phyloP scores from a whole-genome alignment of 2,888 invertebrate genomes.

The Drosophila imparisetae region DNA sequence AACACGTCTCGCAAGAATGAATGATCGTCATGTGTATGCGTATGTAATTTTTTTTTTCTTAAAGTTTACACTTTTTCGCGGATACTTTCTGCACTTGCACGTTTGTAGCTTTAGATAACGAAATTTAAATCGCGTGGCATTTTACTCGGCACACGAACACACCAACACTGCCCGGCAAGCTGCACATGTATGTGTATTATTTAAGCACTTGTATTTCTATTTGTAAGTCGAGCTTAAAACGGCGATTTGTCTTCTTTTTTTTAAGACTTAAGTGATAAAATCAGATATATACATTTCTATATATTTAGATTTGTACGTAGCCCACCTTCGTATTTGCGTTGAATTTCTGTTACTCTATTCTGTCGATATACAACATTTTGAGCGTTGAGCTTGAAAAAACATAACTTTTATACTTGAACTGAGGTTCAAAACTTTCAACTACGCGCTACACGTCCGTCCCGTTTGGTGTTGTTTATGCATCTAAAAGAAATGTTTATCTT shows the following conservation, averaged over 20 bases:
- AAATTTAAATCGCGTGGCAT: slow-evolving; percentile 33
- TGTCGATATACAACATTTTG: slow-evolving; percentile 15
- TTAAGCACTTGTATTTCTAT: slow-evolving; percentile 16
- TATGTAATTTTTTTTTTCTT: slow-evolving; percentile 30
- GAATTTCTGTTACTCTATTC: slow-evolving; percentile 3
- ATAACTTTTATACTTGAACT: slow-evolving; percentile 9
- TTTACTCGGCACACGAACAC: slow-evolving; percentile 10
- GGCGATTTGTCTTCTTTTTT: neutral
- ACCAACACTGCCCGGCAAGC: slow-evolving; percentile 39
- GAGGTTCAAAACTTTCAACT: slow-evolving; percentile 5
- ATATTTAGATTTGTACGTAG: slow-evolving; percentile 1
- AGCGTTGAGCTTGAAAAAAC: slow-evolving; percentile 1
- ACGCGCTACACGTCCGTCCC: slow-evolving; percentile 41
- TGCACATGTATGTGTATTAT: neutral
- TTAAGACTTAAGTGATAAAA: slow-evolving; percentile 6
- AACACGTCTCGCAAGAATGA: slow-evolving; percentile 71
- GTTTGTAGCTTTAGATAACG: slow-evolving; percentile 3
- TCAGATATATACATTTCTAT: neutral
- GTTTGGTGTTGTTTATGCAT: slow-evolving; percentile 42
- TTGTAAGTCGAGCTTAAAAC: slow-evolving; percentile 32
- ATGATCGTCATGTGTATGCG: slow-evolving; percentile 60
- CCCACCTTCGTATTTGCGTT: slow-evolving; percentile 9
- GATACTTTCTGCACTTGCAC: slow-evolving; percentile 36
- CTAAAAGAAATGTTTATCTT: slow-evolving; percentile 37
- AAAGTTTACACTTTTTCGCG: slow-evolving; percentile 34